A percentile compares a stretch with the other conserved stretches of the same genome.
phyloP scores from a whole-genome alignment of 2,888 invertebrate species.

The Drosophila engyochracea region DNA sequence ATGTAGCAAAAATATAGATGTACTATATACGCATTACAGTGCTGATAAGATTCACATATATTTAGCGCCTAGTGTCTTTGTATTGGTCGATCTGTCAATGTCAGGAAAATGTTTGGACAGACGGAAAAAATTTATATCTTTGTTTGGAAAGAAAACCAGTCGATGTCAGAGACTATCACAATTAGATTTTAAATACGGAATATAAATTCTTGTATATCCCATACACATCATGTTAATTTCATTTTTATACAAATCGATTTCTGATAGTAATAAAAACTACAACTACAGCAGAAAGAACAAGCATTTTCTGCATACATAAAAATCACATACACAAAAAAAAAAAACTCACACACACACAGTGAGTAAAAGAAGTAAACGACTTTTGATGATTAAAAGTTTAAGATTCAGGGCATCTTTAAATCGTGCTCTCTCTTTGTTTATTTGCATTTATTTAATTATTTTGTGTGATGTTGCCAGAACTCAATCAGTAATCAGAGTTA shows the following conservation, averaged over 20 bases:
- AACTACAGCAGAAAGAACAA: neutral
- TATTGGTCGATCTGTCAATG: neutral
- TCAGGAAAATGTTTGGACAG: neutral
- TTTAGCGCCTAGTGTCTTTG: neutral
- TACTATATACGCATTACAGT: neutral
- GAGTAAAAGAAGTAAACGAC: neutral
- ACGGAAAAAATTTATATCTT: neutral
- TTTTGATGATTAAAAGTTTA: neutral
- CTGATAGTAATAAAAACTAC: neutral
- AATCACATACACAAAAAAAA: neutral
- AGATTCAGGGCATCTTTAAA: neutral
- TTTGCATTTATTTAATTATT: slow-evolving; percentile 2
- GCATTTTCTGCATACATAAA: neutral
- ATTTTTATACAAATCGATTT: neutral
- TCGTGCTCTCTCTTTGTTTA: neutral
- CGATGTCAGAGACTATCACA: too few species aligned
- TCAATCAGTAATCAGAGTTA: slow-evolving; percentile 2
- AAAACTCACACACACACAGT: neutral
- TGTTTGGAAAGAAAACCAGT: neutral
- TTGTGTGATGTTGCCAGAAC: neutral
- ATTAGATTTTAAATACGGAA: too few species aligned
- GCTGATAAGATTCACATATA: neutral
- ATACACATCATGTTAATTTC: neutral
- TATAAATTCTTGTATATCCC: neutral
- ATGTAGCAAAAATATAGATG: neutral